These are phyloP conservation scores for Drosophila fuyamai DNA, from an alignment of 1,140 invertebrate species.

Conservation along the genomic window DNA sequence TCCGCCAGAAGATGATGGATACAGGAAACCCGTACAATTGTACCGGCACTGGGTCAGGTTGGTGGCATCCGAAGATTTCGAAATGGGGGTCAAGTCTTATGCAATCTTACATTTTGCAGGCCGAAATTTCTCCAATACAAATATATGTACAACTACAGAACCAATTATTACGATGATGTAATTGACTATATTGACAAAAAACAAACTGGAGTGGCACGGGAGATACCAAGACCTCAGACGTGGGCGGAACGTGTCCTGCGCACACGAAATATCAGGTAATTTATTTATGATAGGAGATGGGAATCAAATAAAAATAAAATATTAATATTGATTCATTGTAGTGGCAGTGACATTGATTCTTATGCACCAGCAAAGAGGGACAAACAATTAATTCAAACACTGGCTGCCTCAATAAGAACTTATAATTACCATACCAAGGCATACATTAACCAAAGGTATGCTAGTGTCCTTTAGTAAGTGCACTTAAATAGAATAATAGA, in stretches of 20 bases:
- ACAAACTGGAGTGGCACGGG: constrained; percentile 88
- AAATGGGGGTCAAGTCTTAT: background rate
- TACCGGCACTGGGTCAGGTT: constrained; percentile 91
- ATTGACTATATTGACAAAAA: constrained; percentile 92
- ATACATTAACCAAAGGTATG: constrained; percentile 87
- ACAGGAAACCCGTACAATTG: constrained; percentile 86
- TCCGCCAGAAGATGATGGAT: constrained; percentile 85
- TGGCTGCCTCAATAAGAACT: constrained; percentile 86
- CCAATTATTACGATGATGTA: constrained; percentile 93
- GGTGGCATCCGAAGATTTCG: background rate
- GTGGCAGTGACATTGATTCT: constrained; percentile 65
- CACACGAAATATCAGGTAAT: constrained; percentile 84
- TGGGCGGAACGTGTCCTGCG: constrained; percentile 92
- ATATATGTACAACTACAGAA: constrained; percentile 92
- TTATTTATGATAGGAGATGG: background rate
- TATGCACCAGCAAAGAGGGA: constrained; percentile 82
- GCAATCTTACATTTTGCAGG: constrained; percentile 82
- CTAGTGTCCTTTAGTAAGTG: constrained; percentile 74
- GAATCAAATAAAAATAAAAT: background rate
- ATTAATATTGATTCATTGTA: constrained; percentile 21
- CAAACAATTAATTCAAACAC: constrained; percentile 85
- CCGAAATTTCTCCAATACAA: constrained; percentile 92
- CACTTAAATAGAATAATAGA: constrained; percentile 44
- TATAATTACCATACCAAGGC: constrained; percentile 87
- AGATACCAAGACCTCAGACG: constrained; percentile 90